Evolutionary conservation across 2,797 vertebrate species (phyloP).

Genomic region (Danio choprae): DNA sequence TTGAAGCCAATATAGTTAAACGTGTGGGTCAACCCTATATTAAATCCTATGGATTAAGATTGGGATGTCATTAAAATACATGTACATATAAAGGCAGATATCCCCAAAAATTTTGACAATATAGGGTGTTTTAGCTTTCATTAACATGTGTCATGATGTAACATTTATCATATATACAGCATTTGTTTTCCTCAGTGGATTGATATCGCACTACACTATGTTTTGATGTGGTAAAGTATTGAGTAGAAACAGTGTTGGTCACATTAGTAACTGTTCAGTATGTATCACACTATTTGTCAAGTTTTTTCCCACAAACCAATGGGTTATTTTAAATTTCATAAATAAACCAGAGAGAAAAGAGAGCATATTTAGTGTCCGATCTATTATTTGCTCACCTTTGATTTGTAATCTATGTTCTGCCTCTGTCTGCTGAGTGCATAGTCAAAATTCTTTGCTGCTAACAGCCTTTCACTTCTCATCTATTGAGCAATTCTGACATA

Average conservation of each 20-base stretch:
- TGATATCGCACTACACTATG: slow-evolving; percentile 27
- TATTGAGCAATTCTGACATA: slow-evolving; percentile 26
- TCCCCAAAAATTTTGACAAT: too few species aligned
- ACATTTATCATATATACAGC: background rate
- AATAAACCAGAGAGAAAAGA: slow-evolving; percentile 79
- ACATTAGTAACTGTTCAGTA: slow-evolving; percentile 43
- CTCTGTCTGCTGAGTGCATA: slow-evolving; percentile 32
- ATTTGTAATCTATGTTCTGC: slow-evolving; percentile 54
- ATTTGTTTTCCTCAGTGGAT: slow-evolving; percentile 12
- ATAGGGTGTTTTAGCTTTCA: background rate
- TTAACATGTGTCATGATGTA: slow-evolving; percentile 19
- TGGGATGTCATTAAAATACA: too few species aligned
- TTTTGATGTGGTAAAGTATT: slow-evolving; percentile 30
- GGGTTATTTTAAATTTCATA: slow-evolving; percentile 59
- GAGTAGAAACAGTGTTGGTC: slow-evolving; percentile 33
- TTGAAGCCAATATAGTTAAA: too few species aligned
- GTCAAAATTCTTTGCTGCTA: slow-evolving; percentile 41
- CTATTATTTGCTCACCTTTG: slow-evolving; percentile 64
- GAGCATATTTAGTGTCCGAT: slow-evolving; percentile 72
- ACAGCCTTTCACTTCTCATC: slow-evolving; percentile 42
- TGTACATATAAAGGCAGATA: too few species aligned
- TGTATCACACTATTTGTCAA: slow-evolving; percentile 42
- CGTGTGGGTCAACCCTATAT: too few species aligned
- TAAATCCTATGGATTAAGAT: too few species aligned
- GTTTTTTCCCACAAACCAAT: slow-evolving; percentile 18